Percentiles rank a stretch among this genome's conserved stretches.
phyloP scores from a whole-genome alignment of 2,888 invertebrate genomes.

The Tuta absoluta region DNA sequence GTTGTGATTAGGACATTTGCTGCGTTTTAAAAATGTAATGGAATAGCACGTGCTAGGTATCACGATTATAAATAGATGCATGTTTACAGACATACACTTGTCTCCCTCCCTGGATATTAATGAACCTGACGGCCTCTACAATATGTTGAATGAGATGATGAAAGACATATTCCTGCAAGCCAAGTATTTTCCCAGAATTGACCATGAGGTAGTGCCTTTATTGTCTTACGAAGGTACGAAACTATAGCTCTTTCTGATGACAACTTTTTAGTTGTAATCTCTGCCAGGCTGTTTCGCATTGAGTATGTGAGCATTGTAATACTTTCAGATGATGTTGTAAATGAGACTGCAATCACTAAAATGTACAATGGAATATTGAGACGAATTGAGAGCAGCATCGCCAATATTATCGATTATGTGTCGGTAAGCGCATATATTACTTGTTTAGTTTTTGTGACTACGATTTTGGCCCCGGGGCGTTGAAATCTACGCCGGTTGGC shows the following conservation, averaged over 20 bases:
- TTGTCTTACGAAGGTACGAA: slow-evolving; percentile 66
- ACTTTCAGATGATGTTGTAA: slow-evolving; percentile 77
- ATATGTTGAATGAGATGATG: slow-evolving; percentile 85
- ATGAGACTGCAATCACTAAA: slow-evolving; percentile 81
- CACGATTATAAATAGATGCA: not conserved
- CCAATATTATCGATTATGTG: slow-evolving; percentile 38
- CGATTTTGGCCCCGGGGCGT: too few relatives aligned
- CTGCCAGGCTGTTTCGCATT: too few relatives aligned
- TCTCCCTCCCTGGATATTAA: slow-evolving; percentile 87
- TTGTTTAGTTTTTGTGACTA: too few relatives aligned
- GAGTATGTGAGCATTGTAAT: too few relatives aligned
- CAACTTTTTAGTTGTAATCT: too few relatives aligned
- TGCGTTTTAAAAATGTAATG: too few relatives aligned
- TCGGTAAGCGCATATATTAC: slow-evolving; percentile 48
- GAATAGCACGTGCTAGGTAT: not conserved
- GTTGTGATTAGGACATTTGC: too few relatives aligned
- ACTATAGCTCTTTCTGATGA: not conserved
- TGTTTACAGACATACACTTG: slow-evolving; percentile 67
- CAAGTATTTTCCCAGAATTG: slow-evolving; percentile 85
- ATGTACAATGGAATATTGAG: slow-evolving; percentile 79
- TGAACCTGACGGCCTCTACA: slow-evolving; percentile 84
- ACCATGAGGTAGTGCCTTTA: slow-evolving; percentile 64
- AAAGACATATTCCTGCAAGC: slow-evolving; percentile 90
- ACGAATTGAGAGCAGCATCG: slow-evolving; percentile 57
- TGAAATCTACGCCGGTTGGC: too few relatives aligned